A percentile compares a stretch with the other conserved stretches of the same genome.
These are phyloP conservation scores for Gallinago paraguaiae DNA, from an alignment of 2,113 vertebrate genomes.

Conservation along the genomic window DNA sequence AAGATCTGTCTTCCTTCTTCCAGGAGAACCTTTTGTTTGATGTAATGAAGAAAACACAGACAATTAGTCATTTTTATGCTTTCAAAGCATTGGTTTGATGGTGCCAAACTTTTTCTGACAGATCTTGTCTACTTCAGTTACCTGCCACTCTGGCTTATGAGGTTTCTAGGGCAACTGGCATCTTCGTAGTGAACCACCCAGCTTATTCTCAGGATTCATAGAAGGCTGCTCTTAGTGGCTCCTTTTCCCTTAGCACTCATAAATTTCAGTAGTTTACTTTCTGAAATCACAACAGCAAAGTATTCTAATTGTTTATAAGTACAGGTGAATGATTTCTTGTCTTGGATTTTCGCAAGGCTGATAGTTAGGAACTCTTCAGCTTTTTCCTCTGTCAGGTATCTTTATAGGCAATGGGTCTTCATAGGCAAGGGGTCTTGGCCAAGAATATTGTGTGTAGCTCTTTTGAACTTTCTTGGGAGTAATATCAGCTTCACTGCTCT, in stretches of 20 bases:
- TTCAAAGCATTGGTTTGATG: conserved; percentile 50
- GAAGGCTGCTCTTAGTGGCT: neutral
- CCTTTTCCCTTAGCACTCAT: neutral
- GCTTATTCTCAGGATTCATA: neutral
- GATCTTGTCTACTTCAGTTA: conserved; percentile 18
- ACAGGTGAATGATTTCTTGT: neutral
- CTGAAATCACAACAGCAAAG: neutral
- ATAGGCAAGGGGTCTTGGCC: neutral
- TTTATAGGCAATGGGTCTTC: neutral
- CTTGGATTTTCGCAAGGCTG: neutral
- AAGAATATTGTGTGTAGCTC: neutral
- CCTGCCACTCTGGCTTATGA: conserved; percentile 9
- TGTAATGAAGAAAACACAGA: conserved; percentile 39
- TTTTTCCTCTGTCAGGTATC: neutral
- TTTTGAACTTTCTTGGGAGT: neutral
- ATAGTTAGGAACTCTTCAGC: neutral
- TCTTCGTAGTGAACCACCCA: neutral
- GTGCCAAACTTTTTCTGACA: conserved; percentile 53
- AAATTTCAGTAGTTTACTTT: neutral
- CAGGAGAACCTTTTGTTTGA: conserved; percentile 25
- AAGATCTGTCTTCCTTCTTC: conserved; percentile 6
- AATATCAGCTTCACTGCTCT: neutral
- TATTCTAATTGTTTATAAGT: neutral
- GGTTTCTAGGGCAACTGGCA: conserved; percentile 56
- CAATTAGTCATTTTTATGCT: conserved; percentile 51